These are phyloP conservation scores for Ctenochaetus hawaiiensis DNA, from an alignment of 2,797 vertebrate species.

Conservation along the genomic window DNA sequence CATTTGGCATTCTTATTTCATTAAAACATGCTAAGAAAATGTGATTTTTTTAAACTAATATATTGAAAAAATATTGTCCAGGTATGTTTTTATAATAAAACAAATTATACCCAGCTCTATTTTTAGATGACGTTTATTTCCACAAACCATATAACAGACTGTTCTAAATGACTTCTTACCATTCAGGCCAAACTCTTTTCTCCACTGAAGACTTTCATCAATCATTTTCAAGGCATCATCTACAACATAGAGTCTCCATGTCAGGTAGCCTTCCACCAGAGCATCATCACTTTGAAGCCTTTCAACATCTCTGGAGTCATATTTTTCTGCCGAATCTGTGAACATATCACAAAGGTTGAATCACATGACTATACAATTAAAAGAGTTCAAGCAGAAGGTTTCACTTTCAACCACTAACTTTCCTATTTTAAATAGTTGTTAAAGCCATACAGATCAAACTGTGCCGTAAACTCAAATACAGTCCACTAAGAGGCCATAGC, in stretches of 20 bases:
- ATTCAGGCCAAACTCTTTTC: constrained; percentile 92
- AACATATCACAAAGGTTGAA: constrained; percentile 1
- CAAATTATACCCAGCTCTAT: neutral
- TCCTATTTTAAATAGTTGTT: neutral
- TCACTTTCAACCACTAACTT: constrained; percentile 20
- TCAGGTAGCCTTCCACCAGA: constrained; percentile 90
- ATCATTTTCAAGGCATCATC: constrained; percentile 98
- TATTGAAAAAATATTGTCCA: neutral
- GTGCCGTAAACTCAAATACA: neutral
- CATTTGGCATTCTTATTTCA: neutral
- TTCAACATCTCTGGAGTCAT: constrained; percentile 94
- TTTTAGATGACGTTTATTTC: neutral
- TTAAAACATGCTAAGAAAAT: neutral
- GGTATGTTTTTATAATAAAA: no score
- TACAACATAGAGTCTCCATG: constrained; percentile 89
- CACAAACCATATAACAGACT: neutral
- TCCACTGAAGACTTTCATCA: constrained; percentile 96
- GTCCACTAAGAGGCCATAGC: neutral
- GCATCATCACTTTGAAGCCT: constrained; percentile 90
- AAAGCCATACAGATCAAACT: neutral
- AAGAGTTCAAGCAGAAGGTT: constrained; percentile 2
- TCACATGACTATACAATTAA: constrained; percentile 39
- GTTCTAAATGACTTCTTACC: constrained; percentile 83
- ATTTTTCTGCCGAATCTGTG: constrained; percentile 91
- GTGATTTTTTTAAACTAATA: neutral